Evolutionary conservation across 1,140 invertebrate genomes (phyloP), one percentile per base, ranked within the genome.

Genomic region (Lasioglossum albipes): DNA sequence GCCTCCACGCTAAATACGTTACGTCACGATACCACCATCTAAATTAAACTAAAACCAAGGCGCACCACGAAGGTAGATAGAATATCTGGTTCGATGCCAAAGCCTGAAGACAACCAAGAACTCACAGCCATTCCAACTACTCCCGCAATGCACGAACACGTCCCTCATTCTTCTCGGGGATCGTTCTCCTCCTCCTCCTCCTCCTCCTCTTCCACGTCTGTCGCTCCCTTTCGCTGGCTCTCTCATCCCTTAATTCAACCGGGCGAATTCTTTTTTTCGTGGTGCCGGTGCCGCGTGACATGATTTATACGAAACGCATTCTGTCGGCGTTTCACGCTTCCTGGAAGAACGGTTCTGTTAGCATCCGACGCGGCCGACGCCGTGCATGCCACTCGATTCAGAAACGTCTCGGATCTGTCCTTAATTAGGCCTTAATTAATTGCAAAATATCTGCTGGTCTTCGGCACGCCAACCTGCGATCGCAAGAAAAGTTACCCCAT

Each of bases 21-120:
- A 90, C 89, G 88, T 91, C 88, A 89, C 78, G 75, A 85, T 75
- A 80, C 82, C 84, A 89, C 85, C 86, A 91, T 88, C 88, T 90
- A 91, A 89, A 89, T 89, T 90, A 91, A 90, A 91, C 88, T 84
- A 89, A 91, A 91, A 87, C 87, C 82, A 89, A 89, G 83, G 88
- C 87, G 85, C 86, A 87, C 85, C 82, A 85, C 85, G 86, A 84
- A 89, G 84, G 85, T 90, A 89, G 85, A 87, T 87, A 81, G 88
- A 88, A 90, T 88, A 90, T 88, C 88, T 92, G 91, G 88, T 89
- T 68, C 84, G 86, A 36, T 89, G 91, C 91, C 91, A 92, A 90
- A 87, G 84, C 78, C 85, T 86, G 89, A 76, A 80, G 73, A 73
- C 83, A 89, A 86, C 83, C 83, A 81, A 89, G 84, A 88, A 88